These are phyloP conservation scores for Eidolon dupreanum DNA, from an alignment of 2,797 vertebrate species.

Conservation along the genomic window DNA sequence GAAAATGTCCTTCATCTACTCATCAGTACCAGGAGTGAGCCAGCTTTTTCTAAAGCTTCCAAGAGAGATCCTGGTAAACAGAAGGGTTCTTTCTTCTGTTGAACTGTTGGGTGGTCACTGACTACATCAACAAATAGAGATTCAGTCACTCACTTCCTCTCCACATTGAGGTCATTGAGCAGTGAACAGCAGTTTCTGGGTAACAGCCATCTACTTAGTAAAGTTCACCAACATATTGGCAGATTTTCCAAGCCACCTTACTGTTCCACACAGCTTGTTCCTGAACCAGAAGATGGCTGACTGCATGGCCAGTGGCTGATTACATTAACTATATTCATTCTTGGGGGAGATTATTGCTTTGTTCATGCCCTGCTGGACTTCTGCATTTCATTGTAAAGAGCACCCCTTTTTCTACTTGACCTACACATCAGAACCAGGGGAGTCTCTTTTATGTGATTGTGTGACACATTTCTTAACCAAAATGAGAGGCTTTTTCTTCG, in stretches of 20 bases:
- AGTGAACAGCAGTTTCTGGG: constrained; percentile 54
- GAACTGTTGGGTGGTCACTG: constrained; percentile 16
- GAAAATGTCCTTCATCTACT: constrained; percentile 40
- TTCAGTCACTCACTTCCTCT: constrained; percentile 61
- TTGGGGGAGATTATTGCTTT: not conserved
- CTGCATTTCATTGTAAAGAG: not conserved
- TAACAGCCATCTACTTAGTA: constrained; percentile 22
- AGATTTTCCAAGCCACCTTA: not conserved
- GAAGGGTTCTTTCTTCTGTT: constrained; percentile 43
- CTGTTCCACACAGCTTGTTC: not conserved
- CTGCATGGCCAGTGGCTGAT: not conserved
- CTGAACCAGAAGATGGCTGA: not conserved
- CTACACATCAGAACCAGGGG: not conserved
- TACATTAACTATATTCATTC: not conserved
- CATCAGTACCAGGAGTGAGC: not conserved
- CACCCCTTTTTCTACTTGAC: not conserved
- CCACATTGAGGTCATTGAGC: constrained; percentile 48
- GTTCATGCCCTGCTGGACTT: not conserved
- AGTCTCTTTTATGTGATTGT: not conserved
- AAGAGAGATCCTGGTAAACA: constrained; percentile 48
- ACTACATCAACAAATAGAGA: constrained; percentile 61
- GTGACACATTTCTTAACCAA: not conserved
- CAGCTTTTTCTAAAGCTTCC: constrained; percentile 57
- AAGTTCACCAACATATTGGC: not conserved
- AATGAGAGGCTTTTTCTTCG: not conserved